These are phyloP conservation scores for Parasteatoda tepidariorum DNA, from an alignment of 1,140 invertebrate species.

Conservation along the genomic window DNA sequence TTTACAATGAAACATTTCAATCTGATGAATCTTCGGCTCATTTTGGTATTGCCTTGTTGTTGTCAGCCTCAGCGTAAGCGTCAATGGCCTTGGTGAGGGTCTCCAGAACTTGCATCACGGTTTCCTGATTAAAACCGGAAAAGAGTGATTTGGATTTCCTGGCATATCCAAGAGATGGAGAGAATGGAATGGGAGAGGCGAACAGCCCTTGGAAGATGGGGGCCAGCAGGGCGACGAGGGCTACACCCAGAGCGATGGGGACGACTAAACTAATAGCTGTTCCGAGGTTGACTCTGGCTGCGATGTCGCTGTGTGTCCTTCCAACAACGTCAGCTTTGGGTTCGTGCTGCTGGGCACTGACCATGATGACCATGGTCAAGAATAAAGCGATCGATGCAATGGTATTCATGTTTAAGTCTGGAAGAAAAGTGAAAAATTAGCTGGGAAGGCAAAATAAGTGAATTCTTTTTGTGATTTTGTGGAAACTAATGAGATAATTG, in stretches of 20 bases:
- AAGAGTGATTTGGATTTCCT: slow-evolving; percentile 46
- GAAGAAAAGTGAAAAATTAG: too few species aligned
- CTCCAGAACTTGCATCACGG: slow-evolving; percentile 28
- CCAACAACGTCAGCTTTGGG: slow-evolving; percentile 3
- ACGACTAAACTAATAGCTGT: slow-evolving; percentile 45
- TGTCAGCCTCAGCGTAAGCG: slow-evolving; percentile 3
- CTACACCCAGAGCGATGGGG: slow-evolving; percentile 39
- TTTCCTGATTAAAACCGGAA: slow-evolving; percentile 48
- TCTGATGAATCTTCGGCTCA: too few species aligned
- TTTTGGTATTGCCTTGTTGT: slow-evolving; percentile 20
- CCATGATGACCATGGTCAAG: not conserved
- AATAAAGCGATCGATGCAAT: not conserved
- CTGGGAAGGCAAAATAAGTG: too few species aligned
- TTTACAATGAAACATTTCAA: not conserved
- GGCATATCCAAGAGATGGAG: slow-evolving; percentile 26
- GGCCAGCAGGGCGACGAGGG: slow-evolving; percentile 23
- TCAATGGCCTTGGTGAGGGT: slow-evolving; percentile 47
- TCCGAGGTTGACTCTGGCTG: slow-evolving; percentile 35
- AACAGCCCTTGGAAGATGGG: slow-evolving; percentile 43
- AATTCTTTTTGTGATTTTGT: too few species aligned
- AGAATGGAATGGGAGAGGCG: slow-evolving; percentile 43
- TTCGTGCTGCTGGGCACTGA: not conserved
- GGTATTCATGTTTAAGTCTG: slow-evolving; percentile 14
- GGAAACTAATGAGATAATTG: too few species aligned
- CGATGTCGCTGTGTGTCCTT: slow-evolving; percentile 20